Conservation (phyloP, 2,797 vertebrate species). For the Megaceryle alcyon region DNA sequence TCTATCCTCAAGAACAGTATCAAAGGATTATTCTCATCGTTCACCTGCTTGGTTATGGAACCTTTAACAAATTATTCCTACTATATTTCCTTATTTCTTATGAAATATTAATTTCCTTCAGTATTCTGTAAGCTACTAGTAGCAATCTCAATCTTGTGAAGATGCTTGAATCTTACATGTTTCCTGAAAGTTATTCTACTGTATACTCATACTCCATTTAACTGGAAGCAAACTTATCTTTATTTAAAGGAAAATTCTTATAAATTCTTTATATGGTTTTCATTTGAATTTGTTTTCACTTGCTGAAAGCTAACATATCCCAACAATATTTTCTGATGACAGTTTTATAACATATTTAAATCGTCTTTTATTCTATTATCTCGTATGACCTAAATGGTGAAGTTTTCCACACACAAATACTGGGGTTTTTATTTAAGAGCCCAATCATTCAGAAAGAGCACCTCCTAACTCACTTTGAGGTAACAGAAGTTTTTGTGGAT, state of each 20-base stretch:
- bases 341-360: background rate
- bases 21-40: background rate
- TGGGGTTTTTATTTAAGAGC: background rate
- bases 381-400: background rate
- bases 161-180: background rate
- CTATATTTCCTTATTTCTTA: background rate
- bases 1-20: background rate
- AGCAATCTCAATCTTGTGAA: background rate
- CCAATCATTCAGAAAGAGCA: background rate
- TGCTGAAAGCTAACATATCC: background rate
- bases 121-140: background rate
- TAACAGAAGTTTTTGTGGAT: background rate
- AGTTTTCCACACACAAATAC: background rate
- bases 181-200: background rate
- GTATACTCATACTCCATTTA: background rate
- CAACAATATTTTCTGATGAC: background rate
- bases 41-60: background rate
- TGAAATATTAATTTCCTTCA: background rate
- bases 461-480: background rate
- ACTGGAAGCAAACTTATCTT: background rate
- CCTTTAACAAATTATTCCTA: background rate
- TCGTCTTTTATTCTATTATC: background rate
- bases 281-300: background rate
- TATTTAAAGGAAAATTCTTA: background rate
- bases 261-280: background rate